Evolutionary conservation across 2,797 vertebrate genomes (phyloP).

Genomic region (Poeciliopsis infans): DNA sequence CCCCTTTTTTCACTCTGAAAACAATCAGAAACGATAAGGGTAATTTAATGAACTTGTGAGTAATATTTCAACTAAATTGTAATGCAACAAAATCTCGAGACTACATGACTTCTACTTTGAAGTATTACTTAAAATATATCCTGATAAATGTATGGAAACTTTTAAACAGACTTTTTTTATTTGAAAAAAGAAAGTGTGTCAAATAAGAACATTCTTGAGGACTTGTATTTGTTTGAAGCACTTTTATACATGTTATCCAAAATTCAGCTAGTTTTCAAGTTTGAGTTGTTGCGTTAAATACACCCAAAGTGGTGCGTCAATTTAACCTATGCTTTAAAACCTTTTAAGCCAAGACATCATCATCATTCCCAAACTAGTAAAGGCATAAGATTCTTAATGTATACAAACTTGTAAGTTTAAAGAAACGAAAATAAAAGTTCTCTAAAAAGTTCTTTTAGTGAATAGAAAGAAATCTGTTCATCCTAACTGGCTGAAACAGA

Average conservation of each 20-base stretch:
- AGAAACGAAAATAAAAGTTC: neutral
- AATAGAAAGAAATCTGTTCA: neutral
- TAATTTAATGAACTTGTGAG: neutral
- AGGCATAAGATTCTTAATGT: neutral
- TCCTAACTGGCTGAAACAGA: neutral
- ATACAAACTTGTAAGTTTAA: neutral
- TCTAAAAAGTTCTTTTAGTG: neutral
- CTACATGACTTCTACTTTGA: neutral
- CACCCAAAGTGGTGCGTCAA: neutral
- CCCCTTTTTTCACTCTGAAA: neutral
- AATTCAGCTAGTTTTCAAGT: neutral
- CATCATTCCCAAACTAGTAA: neutral
- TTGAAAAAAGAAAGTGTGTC: neutral
- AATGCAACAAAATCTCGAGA: neutral
- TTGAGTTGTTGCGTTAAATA: neutral
- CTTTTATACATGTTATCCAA: neutral
- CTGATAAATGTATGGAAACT: neutral
- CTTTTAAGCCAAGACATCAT: neutral
- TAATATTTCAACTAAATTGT: neutral
- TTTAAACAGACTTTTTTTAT: neutral
- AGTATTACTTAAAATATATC: neutral
- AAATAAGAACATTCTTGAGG: neutral
- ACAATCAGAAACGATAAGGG: neutral
- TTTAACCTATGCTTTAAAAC: neutral
- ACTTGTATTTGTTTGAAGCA: neutral